phyloP scores from a whole-genome alignment of 2,113 vertebrate species.

The Neofelis nebulosa region DNA sequence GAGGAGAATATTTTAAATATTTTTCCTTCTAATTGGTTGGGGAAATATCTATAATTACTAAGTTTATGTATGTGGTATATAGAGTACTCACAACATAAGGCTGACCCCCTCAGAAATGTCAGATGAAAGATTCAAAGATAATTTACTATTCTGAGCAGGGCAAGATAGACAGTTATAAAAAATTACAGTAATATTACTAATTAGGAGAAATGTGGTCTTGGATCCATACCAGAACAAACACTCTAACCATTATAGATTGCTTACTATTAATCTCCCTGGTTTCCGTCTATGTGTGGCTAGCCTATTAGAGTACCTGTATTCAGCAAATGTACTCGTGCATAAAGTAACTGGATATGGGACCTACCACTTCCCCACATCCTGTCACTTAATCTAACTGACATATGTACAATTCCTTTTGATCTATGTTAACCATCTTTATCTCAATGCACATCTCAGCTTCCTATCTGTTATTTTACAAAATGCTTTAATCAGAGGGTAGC shows the following conservation, averaged over 20 bases:
- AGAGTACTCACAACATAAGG: constrained; percentile 26
- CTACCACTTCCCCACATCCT: constrained; percentile 79
- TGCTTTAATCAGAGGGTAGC: constrained; percentile 83
- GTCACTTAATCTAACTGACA: constrained; percentile 80
- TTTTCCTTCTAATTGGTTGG: neutral
- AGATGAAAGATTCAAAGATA: constrained; percentile 67
- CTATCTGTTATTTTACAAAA: constrained; percentile 79
- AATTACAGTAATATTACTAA: constrained; percentile 68
- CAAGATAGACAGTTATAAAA: constrained; percentile 69
- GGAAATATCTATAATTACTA: constrained; percentile 3
- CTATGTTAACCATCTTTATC: constrained; percentile 79
- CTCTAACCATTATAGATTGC: constrained; percentile 46
- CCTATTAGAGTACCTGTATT: constrained; percentile 50
- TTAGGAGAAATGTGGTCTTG: constrained; percentile 73
- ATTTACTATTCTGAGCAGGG: constrained; percentile 63
- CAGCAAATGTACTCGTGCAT: constrained; percentile 57
- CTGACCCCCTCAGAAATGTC: constrained; percentile 63
- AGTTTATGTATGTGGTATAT: constrained; percentile 36
- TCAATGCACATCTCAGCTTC: constrained; percentile 80
- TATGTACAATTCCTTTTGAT: constrained; percentile 80
- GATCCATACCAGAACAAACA: constrained; percentile 72
- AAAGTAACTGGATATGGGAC: constrained; percentile 77
- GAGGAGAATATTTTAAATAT: neutral
- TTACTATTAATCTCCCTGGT: constrained; percentile 73
- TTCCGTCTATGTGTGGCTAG: constrained; percentile 50